Evolutionary conservation across 2,797 vertebrate species (phyloP), one percentile per base, ranked within the genome.

Genomic region (Geotrypetes seraphini): DNA sequence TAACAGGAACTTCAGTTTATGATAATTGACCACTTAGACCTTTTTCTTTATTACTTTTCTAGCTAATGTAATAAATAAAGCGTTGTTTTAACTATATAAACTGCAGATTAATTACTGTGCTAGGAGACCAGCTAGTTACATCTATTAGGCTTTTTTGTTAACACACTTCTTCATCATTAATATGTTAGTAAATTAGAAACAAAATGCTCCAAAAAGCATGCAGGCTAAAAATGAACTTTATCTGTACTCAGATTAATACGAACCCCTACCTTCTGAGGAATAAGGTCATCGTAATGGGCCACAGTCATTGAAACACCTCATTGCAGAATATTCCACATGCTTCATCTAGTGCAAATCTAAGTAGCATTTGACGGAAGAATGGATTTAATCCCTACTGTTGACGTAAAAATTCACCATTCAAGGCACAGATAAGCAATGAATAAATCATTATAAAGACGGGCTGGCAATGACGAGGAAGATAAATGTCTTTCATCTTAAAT

Each of bases 391-490:
- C 31, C 43, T 31, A 37, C 47, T 29, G 13, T 41, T 70, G 65
- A 72, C 22, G 50, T 53, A 47, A 41, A 43, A 40, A 47, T 40
- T 61, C 55, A 68, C 57, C 53, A 58, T 35, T 31, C 48, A 36
- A n/a, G 26, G 36, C 38, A 50, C 46, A 53, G 61, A 70, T 47
- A 73, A 75, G 21, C 38, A 39, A 12, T 53, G 51, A 54, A 59
- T 59, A 66, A 54, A 62, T 63, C 55, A 58, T 24, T 45, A 39
- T 31, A 44, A 49, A 31, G 43, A 50, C 10, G 33, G 38, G 10
- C 5, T 37, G 35, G 31, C 19, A 39, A 17, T 7, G 6, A 18
- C 10, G 16, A 21, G 21, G 47, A 53, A 14, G 23, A 30, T 7
- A 19, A 40, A 28, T 12, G 10, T 8, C 36, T 58, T 20, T 50